Evolutionary conservation across 2,113 vertebrate species (phyloP).

Genomic region (Mus pahari): DNA sequence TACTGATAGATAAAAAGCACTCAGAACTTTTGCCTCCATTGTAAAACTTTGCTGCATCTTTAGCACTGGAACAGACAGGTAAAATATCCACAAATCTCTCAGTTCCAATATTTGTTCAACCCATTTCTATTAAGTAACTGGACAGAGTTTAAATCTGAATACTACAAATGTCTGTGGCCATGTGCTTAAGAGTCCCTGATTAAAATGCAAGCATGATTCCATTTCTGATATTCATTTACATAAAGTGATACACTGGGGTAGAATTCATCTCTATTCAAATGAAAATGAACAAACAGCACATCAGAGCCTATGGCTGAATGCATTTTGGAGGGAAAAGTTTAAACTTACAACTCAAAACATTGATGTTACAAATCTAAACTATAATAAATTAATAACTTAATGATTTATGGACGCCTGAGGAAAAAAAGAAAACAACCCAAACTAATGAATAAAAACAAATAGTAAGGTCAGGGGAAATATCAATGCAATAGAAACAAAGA

Average conservation of each 20-base stretch:
- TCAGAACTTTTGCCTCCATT: not conserved
- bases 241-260: not conserved
- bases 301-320: not conserved
- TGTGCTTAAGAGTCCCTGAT: not conserved
- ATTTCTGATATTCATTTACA: not conserved
- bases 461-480: not conserved
- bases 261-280: not conserved
- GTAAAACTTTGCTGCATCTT: not conserved
- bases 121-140: not conserved
- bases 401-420: not conserved
- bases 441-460: not conserved
- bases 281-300: not conserved
- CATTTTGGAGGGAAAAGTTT: not conserved
- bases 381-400: not conserved
- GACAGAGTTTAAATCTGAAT: not conserved
- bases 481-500: not conserved
- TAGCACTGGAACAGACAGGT: not conserved
- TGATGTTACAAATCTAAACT: not conserved
- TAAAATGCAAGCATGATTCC: not conserved
- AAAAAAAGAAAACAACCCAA: not conserved
- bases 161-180: not conserved
- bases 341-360: not conserved
- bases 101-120: not conserved
- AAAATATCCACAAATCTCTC: not conserved
- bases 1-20: not conserved